Conservation (phyloP, 1,140 invertebrate genomes). For the Drosophila chauvacae region DNA sequence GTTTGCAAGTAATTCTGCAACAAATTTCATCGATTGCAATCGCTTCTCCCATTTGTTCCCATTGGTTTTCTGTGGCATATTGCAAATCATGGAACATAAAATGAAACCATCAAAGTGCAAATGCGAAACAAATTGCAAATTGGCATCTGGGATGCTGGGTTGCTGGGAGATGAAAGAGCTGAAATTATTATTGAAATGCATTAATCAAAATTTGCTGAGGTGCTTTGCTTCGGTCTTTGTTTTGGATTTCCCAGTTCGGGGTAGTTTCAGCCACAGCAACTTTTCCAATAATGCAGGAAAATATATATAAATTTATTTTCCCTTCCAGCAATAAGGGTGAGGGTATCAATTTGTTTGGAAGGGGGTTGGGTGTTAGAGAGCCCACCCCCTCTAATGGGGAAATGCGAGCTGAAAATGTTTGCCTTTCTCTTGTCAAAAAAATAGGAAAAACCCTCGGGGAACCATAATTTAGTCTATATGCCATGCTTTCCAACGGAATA, state of each 20-base stretch:
- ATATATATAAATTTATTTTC: slow-evolving; percentile 24
- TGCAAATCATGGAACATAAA: slow-evolving; percentile 56
- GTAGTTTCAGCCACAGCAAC: slow-evolving; percentile 39
- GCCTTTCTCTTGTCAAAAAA: slow-evolving; percentile 8
- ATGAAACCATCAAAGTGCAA: slow-evolving; percentile 80
- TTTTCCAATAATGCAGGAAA: slow-evolving; percentile 63
- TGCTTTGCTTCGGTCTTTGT: slow-evolving; percentile 19
- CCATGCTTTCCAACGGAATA: slow-evolving; percentile 15
- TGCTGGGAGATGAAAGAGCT: slow-evolving; percentile 27
- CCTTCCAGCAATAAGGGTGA: not conserved
- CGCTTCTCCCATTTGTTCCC: not conserved
- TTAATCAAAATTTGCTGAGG: slow-evolving; percentile 72
- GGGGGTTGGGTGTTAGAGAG: not conserved
- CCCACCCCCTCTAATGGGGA: slow-evolving; percentile 22
- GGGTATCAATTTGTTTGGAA: slow-evolving; percentile 11
- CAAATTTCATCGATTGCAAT: slow-evolving; percentile 32
- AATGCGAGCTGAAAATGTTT: slow-evolving; percentile 32
- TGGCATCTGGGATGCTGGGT: slow-evolving; percentile 22
- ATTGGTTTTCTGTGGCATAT: slow-evolving; percentile 17
- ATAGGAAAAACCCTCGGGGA: slow-evolving; percentile 21
- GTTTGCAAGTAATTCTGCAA: slow-evolving; percentile 26
- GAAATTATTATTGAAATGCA: slow-evolving; percentile 69
- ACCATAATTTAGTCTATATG: slow-evolving; percentile 32
- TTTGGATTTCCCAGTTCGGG: slow-evolving; percentile 21
- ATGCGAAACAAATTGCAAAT: slow-evolving; percentile 77